phyloP scores from a whole-genome alignment of 2,797 vertebrate genomes.

The Malurus leucopterus region DNA sequence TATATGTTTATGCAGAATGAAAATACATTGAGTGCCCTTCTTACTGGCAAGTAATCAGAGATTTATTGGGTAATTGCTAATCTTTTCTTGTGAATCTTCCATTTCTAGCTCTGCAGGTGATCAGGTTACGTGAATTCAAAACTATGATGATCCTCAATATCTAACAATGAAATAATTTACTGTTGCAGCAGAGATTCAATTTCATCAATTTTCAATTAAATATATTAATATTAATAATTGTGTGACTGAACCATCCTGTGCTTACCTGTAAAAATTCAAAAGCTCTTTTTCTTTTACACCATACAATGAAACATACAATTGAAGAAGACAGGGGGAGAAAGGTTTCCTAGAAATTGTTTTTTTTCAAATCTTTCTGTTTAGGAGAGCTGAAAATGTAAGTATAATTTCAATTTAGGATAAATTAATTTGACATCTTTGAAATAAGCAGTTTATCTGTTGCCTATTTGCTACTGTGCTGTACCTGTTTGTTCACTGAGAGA shows the following conservation, averaged over 20 bases:
- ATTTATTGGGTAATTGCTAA: not conserved
- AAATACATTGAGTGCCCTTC: not conserved
- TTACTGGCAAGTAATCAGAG: not conserved
- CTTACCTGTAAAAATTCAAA: not conserved
- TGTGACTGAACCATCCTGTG: not conserved
- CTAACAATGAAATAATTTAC: not conserved
- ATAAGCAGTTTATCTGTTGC: not conserved
- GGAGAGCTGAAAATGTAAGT: not conserved
- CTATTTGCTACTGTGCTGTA: not conserved
- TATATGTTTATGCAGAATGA: not conserved
- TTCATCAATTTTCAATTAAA: not conserved
- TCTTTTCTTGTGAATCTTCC: not conserved
- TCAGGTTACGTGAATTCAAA: not conserved
- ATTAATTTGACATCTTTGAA: not conserved
- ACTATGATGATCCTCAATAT: not conserved
- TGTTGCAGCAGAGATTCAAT: not conserved
- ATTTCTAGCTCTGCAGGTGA: not conserved
- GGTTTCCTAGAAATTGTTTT: not conserved
- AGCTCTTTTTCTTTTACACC: not conserved
- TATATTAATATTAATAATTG: not conserved
- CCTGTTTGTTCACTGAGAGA: not conserved
- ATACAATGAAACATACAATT: not conserved
- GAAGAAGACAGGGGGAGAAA: fast-evolving
- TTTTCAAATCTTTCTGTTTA: not conserved
- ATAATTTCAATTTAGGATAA: not conserved